Evolutionary conservation across 2,113 vertebrate species (phyloP), one percentile per base, ranked within the genome.

Genomic region (Podilymbus podiceps): DNA sequence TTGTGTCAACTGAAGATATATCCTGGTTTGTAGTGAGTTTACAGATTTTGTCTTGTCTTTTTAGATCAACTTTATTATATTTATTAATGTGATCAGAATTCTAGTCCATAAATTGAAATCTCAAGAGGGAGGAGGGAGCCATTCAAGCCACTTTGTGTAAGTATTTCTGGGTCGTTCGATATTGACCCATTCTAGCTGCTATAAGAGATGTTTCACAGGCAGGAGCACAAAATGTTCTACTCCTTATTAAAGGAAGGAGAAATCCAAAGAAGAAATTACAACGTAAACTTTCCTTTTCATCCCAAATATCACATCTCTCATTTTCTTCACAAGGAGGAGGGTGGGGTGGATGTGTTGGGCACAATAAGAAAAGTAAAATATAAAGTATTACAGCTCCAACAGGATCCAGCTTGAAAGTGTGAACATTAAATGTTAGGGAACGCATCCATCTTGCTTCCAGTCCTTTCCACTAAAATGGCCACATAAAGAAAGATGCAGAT

Each of bases 31-130:
- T 1, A 15, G 7, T 42, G 76, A 31, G 8, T 85, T 78, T 27
- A 82, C 18, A 53, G 30, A 11, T 56, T 40, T 46, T 73, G 1
- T 79, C 2, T 74, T 89, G 53, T 55, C 47, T 35, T 87, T 79
- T 25, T 95, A 98, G 98, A 90, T 98, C 44, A 98, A 98, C 93
- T 97, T 98, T 59, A 8, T 97, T 64, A 98, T 98, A 96, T 98
- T 98, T 95, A 84, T 98, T 58, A 98, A 98, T 64, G 97, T 98
- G 78, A 98, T 98, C 62, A 96, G 97, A 64, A 98, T 98, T 88
- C 97, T 98, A 15, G 89, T 96, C 60, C 97, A 98, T 94, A 98
- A 98, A 94, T 67, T 98, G 42, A 97, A 98, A 79, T 97, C 96
- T 53, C 96, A 97, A 9, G 96, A 97, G 24, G 73, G 93, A 46